Conservation (phyloP, 2,888 invertebrate species). For the Yponomeuta malinellus region DNA sequence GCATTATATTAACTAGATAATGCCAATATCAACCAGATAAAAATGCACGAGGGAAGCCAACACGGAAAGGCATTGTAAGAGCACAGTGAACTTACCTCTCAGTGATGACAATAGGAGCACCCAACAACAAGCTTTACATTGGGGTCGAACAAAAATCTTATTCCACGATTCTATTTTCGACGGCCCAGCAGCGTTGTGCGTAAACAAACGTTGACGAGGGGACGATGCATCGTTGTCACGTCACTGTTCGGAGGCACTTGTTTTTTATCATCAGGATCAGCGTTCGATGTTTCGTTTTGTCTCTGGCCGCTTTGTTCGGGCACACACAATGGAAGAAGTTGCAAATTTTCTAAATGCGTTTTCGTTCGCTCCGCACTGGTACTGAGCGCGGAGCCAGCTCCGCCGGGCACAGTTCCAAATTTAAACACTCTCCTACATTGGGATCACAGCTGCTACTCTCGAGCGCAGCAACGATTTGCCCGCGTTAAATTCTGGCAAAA, state of each 20-base stretch:
- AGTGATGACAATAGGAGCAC: constrained; percentile 30
- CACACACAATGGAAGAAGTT: constrained; percentile 19
- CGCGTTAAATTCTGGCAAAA: no score
- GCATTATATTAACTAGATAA: constrained; percentile 40
- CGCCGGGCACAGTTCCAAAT: constrained; percentile 67
- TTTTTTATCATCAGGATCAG: constrained; percentile 19
- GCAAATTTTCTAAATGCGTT: constrained; percentile 42
- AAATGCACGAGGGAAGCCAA: constrained; percentile 41
- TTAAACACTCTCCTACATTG: constrained; percentile 52
- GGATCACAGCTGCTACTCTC: constrained; percentile 28
- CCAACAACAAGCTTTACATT: constrained; percentile 47
- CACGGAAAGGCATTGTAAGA: constrained; percentile 31
- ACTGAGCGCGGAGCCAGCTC: constrained; percentile 48
- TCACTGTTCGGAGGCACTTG: constrained; percentile 25
- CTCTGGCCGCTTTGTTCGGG: not conserved
- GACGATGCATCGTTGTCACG: constrained; percentile 39
- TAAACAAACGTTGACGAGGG: constrained; percentile 45
- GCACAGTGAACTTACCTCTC: constrained; percentile 49
- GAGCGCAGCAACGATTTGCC: not conserved
- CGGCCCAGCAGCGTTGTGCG: constrained; percentile 36
- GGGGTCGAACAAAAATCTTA: constrained; percentile 57
- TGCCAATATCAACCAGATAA: constrained; percentile 55
- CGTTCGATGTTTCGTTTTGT: constrained; percentile 17
- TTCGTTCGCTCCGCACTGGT: constrained; percentile 39
- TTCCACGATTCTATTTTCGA: constrained; percentile 69